Conservation (phyloP, 1,140 invertebrate species). For the Chironomus tepperi region DNA sequence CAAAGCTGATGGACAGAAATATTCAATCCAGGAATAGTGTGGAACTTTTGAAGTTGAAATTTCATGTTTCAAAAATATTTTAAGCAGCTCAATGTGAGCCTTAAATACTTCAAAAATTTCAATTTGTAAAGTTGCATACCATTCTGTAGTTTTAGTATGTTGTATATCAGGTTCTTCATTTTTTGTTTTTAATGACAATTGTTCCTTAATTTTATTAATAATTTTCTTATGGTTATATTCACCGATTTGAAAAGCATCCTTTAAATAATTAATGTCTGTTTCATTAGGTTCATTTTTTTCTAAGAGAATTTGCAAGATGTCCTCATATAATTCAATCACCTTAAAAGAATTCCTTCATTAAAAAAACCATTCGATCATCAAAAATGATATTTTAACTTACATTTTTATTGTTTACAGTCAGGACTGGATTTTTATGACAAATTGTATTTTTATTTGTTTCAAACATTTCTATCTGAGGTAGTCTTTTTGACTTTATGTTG, state of each 20-base stretch:
- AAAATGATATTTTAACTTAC: no score
- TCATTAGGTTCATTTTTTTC: no score
- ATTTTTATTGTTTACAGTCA: no score
- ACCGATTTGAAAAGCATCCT: slow-evolving; percentile 79
- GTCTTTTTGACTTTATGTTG: no score
- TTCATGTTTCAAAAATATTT: slow-evolving; percentile 76
- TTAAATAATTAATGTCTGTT: slow-evolving; percentile 49
- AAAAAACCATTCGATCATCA: no score
- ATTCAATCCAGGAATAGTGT: slow-evolving; percentile 75
- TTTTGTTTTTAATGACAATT: slow-evolving; percentile 82
- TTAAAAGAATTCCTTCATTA: no score
- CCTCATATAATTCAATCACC: no score
- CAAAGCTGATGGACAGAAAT: slow-evolving; percentile 69
- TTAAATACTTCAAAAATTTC: slow-evolving; percentile 70
- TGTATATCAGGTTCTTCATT: slow-evolving; percentile 76
- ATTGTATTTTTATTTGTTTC: no score
- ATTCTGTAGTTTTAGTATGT: slow-evolving; percentile 91
- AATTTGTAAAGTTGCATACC: slow-evolving; percentile 76
- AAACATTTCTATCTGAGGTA: no score
- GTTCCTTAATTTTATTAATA: slow-evolving; percentile 55
- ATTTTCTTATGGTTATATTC: slow-evolving; percentile 62
- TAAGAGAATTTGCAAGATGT: no score
- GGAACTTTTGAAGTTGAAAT: slow-evolving; percentile 69
- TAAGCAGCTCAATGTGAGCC: slow-evolving; percentile 77
- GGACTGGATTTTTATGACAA: no score